phyloP scores from a whole-genome alignment of 1,140 invertebrate species.

The Phortica variegata region DNA sequence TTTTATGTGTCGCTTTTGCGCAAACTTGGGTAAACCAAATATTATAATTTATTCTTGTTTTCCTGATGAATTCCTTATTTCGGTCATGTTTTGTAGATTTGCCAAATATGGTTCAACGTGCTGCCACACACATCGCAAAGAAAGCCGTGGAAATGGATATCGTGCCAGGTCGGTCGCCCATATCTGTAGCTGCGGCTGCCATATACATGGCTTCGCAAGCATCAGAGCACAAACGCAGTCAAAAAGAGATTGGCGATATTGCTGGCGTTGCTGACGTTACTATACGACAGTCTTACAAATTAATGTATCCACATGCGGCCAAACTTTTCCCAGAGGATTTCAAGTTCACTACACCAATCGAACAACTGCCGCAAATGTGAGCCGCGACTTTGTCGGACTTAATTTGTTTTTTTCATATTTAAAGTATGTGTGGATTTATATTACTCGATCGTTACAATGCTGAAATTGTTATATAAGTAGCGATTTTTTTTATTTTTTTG shows the following conservation, averaged over 20 bases:
- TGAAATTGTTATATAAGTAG: too few species aligned
- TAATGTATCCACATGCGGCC: conserved; percentile 92
- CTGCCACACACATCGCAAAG: conserved; percentile 94
- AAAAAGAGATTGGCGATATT: conserved; percentile 98
- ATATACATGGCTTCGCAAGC: conserved; percentile 99
- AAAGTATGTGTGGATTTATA: too few species aligned
- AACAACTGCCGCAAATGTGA: conserved; percentile 86
- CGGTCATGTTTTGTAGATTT: conserved; percentile 60
- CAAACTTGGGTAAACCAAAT: conserved; percentile 67
- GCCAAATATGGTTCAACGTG: conserved; percentile 89
- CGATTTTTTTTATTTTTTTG: too few species aligned
- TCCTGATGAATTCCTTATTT: not conserved
- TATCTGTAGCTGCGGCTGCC: conserved; percentile 97
- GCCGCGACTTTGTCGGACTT: too few species aligned
- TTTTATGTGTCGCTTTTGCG: conserved; percentile 94
- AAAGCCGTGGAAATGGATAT: conserved; percentile 97
- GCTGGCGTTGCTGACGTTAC: conserved; percentile 99
- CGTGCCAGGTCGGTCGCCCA: conserved; percentile 97
- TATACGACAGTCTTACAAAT: conserved; percentile 95
- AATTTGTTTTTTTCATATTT: too few species aligned
- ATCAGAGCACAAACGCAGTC: conserved; percentile 90
- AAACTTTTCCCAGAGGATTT: conserved; percentile 96
- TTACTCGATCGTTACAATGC: too few species aligned
- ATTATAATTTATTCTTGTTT: not conserved
- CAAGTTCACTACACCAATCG: conserved; percentile 92